phyloP scores from a whole-genome alignment of 2,888 invertebrate genomes.

The Clitarchus hookeri region DNA sequence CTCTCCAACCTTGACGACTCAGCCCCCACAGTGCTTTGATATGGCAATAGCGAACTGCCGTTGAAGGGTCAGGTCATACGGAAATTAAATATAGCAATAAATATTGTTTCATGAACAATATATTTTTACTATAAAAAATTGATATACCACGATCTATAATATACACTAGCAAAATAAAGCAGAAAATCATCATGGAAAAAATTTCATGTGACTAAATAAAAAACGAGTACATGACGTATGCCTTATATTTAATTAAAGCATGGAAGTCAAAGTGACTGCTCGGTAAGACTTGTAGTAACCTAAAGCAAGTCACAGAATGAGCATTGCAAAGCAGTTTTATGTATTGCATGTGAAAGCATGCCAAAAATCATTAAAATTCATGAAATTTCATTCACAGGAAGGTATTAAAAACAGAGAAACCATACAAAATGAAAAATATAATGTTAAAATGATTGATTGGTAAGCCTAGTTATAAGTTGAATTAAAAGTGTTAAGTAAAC shows the following conservation, averaged over 20 bases:
- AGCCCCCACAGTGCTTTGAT: background rate
- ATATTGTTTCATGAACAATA: too few species aligned
- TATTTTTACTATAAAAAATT: background rate
- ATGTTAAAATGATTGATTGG: background rate
- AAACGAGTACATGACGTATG: background rate
- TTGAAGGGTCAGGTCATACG: background rate
- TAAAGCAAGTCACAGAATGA: background rate
- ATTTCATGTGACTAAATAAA: background rate
- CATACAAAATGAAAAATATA: background rate
- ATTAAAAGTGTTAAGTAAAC: too few species aligned
- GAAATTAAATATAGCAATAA: too few species aligned
- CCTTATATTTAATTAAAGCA: background rate
- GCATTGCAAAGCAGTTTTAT: background rate
- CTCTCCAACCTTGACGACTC: background rate
- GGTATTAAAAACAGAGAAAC: background rate
- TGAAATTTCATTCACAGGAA: background rate
- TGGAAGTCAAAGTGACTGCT: background rate
- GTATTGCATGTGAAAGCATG: background rate
- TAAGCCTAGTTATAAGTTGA: too few species aligned
- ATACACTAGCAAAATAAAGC: background rate
- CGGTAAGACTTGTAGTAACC: background rate
- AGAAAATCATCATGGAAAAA: background rate
- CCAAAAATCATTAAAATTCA: background rate
- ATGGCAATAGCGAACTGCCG: background rate
- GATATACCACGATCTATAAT: background rate